Evolutionary conservation across 2,888 invertebrate species (phyloP), one percentile per base, ranked within the genome.

Genomic region (Arge pagana): DNA sequence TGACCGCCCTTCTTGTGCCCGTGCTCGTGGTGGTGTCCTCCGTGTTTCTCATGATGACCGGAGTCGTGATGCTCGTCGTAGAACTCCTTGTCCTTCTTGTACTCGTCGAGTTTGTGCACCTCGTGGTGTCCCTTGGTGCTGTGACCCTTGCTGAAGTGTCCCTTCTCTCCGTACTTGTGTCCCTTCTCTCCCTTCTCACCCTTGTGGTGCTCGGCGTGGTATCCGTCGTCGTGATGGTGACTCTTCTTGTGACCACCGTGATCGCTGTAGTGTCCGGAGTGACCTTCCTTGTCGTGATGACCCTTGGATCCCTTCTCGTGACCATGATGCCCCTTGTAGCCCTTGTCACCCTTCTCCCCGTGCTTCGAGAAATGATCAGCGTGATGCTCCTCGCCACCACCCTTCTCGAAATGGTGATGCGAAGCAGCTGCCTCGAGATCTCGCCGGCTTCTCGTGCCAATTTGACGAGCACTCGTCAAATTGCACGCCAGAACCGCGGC

Each of bases 81-180:
- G 83, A 88, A 89, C 69, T 88, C 85, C 70, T 90, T 89, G 65
- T 90, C 86, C 72, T 90, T 90, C 71, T 89, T 88, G 76, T 85
- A 88, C 76, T 90, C 90, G 73, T 90, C 88, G 56, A 88, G 76
- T 70, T 90, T 90, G 77, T 90, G 89, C 15, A 90, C 81, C 71
- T 89, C 86, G 71, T 90, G 90, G 60, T 88, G 88, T 55, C 90
- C 89, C 74, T 90, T 88, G 61, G 89, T 90, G 57, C 86, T 86
- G 75, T 90, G 89, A 0, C 90, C 90, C 70, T 90, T 90, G 59
- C 87, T 87, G 77, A 87, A 89, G 59, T 83, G 83, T 16, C 89
- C 89, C 52, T 83, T 81, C 62, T 83, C 83, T 58, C 78, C 82
- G 63, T 80, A 83, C 64, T 82, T 82, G 62, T 82, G 82, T 1